These are phyloP conservation scores for Metopolophium dirhodum DNA, from an alignment of 1,140 invertebrate species.

Conservation along the genomic window DNA sequence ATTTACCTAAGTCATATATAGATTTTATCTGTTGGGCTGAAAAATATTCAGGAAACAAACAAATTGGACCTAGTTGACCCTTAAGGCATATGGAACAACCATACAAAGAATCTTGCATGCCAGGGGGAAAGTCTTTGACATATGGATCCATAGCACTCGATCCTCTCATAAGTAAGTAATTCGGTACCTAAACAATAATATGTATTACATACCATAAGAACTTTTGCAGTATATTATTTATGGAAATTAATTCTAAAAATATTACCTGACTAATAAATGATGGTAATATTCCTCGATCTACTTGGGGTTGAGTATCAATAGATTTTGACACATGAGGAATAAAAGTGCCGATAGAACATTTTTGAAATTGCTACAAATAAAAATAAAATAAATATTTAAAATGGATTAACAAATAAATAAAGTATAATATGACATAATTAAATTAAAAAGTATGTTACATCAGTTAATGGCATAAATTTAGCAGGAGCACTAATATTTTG, in stretches of 20 bases:
- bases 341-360: slow-evolving; percentile 50
- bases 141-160: slow-evolving; percentile 65
- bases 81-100: slow-evolving; percentile 65
- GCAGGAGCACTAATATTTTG: slow-evolving; percentile 67
- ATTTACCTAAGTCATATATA: slow-evolving; percentile 63
- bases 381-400: background rate
- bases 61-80: slow-evolving; percentile 67
- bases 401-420: background rate
- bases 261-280: slow-evolving; percentile 57
- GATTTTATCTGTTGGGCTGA: slow-evolving; percentile 63
- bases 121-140: slow-evolving; percentile 66
- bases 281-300: slow-evolving; percentile 53
- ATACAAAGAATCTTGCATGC: slow-evolving; percentile 66
- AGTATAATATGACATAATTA: background rate
- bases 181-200: slow-evolving; percentile 62
- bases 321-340: slow-evolving; percentile 2
- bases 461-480: slow-evolving; percentile 69
- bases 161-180: slow-evolving; percentile 63
- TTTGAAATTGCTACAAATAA: slow-evolving; percentile 47
- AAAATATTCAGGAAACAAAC: slow-evolving; percentile 66
- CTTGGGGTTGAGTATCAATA: slow-evolving; percentile 17
- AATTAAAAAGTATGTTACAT: slow-evolving; percentile 62
- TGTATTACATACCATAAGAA: background rate
- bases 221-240: background rate
- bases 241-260: background rate